Evolutionary conservation across 1,140 invertebrate genomes (phyloP).

Genomic region (Hycleus phaleratus): DNA sequence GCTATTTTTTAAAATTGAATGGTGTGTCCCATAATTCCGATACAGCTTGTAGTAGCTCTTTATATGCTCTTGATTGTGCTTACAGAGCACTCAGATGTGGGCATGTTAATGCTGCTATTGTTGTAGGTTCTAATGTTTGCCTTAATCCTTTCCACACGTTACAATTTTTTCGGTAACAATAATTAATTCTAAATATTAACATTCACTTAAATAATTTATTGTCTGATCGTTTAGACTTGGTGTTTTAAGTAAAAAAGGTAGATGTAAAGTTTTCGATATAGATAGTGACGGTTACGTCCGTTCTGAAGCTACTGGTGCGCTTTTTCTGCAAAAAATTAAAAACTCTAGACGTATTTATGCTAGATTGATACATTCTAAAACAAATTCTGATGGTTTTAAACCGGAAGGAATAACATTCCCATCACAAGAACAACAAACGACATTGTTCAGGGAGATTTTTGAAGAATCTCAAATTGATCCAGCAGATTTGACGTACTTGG

Average conservation of each 20-base stretch:
- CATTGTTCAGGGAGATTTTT: slow-evolving; percentile 77
- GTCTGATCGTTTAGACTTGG: slow-evolving; percentile 52
- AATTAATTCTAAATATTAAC: background rate
- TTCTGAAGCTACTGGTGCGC: slow-evolving; percentile 66
- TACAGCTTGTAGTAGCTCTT: slow-evolving; percentile 83
- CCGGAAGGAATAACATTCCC: slow-evolving; percentile 81
- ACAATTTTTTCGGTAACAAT: slow-evolving; percentile 61
- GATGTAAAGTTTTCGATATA: slow-evolving; percentile 85
- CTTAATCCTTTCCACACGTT: slow-evolving; percentile 80
- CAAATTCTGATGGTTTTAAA: slow-evolving; percentile 79
- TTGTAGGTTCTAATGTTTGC: slow-evolving; percentile 74
- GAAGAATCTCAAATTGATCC: slow-evolving; percentile 73
- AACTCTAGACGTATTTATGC: slow-evolving; percentile 69
- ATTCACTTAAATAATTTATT: background rate
- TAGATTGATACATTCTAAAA: slow-evolving; percentile 49
- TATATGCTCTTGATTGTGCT: slow-evolving; percentile 77
- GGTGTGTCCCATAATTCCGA: slow-evolving; percentile 80
- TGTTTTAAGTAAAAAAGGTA: slow-evolving; percentile 77
- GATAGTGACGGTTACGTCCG: slow-evolving; percentile 67
- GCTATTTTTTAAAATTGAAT: slow-evolving; percentile 60
- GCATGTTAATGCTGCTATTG: slow-evolving; percentile 78
- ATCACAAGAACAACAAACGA: slow-evolving; percentile 71
- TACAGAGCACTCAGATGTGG: slow-evolving; percentile 66
- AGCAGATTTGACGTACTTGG: slow-evolving; percentile 65
- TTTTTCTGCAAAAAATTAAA: slow-evolving; percentile 75